Evolutionary conservation across 2,797 vertebrate species (phyloP).

Genomic region (Smutsia gigantea): DNA sequence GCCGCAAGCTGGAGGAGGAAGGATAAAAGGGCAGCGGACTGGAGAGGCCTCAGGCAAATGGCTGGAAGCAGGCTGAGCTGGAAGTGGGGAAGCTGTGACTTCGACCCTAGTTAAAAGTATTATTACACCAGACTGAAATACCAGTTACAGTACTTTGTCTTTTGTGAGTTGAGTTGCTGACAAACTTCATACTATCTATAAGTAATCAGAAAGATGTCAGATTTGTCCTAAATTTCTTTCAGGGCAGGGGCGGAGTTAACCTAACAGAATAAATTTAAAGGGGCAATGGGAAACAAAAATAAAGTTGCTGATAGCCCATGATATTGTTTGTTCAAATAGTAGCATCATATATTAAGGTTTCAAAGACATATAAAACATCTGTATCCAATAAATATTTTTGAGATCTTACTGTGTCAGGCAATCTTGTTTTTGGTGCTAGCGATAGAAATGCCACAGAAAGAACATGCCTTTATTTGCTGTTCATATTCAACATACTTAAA

Average conservation of each 20-base stretch:
- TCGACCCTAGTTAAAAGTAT: neutral
- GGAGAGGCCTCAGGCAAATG: neutral
- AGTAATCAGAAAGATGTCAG: neutral
- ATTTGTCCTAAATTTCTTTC: neutral
- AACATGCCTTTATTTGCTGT: neutral
- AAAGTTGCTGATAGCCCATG: neutral
- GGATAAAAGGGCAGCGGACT: neutral
- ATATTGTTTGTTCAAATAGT: neutral
- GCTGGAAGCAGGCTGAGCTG: neutral
- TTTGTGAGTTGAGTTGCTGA: neutral
- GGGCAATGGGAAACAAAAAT: neutral
- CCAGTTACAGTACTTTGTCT: neutral
- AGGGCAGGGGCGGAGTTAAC: neutral
- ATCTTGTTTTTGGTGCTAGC: neutral
- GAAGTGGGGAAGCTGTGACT: neutral
- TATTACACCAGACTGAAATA: neutral
- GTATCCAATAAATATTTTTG: neutral
- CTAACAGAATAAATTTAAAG: neutral
- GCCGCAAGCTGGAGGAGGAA: neutral
- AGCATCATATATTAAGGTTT: neutral
- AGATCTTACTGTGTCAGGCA: neutral
- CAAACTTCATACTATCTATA: neutral
- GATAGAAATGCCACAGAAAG: neutral
- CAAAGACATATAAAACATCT: neutral
- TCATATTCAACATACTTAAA: neutral